phyloP scores from a whole-genome alignment of 2,797 vertebrate genomes.

The Zalophus californianus region DNA sequence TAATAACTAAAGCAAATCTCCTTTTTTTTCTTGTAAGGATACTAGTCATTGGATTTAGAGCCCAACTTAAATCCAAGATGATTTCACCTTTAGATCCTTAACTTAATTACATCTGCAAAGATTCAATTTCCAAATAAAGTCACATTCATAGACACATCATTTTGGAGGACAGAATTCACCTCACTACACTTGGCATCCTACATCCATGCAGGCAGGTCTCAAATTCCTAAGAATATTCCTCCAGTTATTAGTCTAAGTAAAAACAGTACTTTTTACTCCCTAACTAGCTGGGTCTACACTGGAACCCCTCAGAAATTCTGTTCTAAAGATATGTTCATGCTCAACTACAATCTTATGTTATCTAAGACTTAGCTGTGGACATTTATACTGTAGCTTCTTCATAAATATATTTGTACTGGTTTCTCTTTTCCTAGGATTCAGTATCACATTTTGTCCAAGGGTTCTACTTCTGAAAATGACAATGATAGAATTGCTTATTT shows the following conservation, averaged over 20 bases:
- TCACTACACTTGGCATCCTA: not conserved
- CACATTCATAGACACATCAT: not conserved
- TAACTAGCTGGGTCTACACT: not conserved
- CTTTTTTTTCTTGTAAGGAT: not conserved
- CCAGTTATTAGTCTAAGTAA: not conserved
- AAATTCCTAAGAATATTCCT: not conserved
- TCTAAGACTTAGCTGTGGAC: not conserved
- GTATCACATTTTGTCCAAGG: too few species aligned
- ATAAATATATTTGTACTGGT: not conserved
- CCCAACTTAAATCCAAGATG: not conserved
- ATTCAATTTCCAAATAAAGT: not conserved
- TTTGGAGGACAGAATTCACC: not conserved
- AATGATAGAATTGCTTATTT: not conserved
- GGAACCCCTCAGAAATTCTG: not conserved
- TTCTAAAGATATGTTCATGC: not conserved
- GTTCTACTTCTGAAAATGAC: not conserved
- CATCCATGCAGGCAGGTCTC: not conserved
- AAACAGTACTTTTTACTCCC: not conserved
- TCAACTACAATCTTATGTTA: not conserved
- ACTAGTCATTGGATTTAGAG: not conserved
- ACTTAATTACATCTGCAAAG: not conserved
- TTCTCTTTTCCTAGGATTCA: not conserved
- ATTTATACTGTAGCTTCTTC: not conserved
- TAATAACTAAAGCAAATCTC: not conserved
- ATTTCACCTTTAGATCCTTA: not conserved